Conservation (phyloP, 2,888 invertebrate species). For the Orchesellides sinensis region DNA sequence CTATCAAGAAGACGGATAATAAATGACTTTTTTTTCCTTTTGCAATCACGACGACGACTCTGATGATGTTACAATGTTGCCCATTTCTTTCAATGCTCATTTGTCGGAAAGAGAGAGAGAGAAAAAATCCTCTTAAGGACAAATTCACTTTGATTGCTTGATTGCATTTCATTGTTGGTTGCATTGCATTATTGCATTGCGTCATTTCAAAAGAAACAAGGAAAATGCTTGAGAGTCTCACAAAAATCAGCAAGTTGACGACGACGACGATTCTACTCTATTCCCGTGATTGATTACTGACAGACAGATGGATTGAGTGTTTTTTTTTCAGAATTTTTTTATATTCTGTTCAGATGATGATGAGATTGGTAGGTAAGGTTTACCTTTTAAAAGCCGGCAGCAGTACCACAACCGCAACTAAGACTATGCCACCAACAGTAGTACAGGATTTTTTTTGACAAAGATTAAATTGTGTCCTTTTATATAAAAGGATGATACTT, state of each 20-base stretch:
- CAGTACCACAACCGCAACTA: no score
- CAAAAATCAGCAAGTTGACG: background rate
- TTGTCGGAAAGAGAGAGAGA: constrained; percentile 13
- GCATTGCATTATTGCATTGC: background rate
- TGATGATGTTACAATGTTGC: constrained; percentile 21
- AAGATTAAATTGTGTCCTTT: constrained; percentile 41
- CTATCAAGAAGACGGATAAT: constrained; percentile 35
- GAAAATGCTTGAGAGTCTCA: no score
- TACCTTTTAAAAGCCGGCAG: no score
- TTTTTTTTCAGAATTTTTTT: background rate
- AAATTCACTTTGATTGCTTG: constrained; percentile 54
- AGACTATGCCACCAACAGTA: no score
- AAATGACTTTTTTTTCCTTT: constrained; percentile 60
- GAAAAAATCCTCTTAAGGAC: constrained; percentile 48
- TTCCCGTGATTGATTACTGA: constrained; percentile 46
- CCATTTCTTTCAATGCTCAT: background rate
- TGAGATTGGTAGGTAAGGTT: no score
- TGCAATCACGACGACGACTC: constrained; percentile 43
- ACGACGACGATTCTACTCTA: no score
- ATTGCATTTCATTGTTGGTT: constrained; percentile 15
- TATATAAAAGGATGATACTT: background rate
- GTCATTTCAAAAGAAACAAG: no score
- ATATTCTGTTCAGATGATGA: no score
- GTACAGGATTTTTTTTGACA: constrained; percentile 29
- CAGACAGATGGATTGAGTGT: constrained; percentile 39